Evolutionary conservation across 2,113 vertebrate species (phyloP).

Genomic region (Orientallactaga bullata): DNA sequence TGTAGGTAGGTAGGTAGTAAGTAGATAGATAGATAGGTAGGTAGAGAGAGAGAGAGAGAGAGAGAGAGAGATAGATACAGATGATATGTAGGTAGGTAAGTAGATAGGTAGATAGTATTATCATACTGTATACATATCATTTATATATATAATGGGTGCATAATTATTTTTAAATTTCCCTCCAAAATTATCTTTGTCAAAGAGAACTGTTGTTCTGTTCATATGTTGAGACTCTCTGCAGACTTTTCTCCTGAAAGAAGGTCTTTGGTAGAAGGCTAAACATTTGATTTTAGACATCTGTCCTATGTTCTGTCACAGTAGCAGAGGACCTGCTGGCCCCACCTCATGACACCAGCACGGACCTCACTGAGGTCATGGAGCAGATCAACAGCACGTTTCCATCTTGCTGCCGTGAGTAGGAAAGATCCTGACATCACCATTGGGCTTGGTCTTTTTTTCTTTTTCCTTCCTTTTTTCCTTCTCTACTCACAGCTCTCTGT

Average conservation of each 20-base stretch:
- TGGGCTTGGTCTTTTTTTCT: fast-evolving
- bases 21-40: too few species aligned
- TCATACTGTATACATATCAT: too few species aligned
- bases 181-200: constrained; percentile 51
- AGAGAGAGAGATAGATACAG: too few species aligned
- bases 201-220: constrained; percentile 24
- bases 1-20: too few species aligned
- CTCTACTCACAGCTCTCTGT: not conserved
- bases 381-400: constrained; percentile 97
- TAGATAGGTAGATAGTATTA: too few species aligned
- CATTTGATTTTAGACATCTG: not conserved
- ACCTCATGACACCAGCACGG: constrained; percentile 92
- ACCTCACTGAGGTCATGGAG: constrained; percentile 97
- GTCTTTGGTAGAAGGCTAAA: constrained; percentile 4
- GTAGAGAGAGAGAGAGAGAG: too few species aligned
- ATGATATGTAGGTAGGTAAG: too few species aligned
- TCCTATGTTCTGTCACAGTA: constrained; percentile 11
- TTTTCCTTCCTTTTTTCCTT: not conserved
- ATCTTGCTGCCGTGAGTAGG: constrained; percentile 94
- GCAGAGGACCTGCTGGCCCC: constrained; percentile 93
- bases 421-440: fast-evolving
- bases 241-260: not conserved
- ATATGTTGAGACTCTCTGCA: constrained; percentile 23
- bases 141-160: not conserved
- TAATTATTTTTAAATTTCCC: constrained; percentile 46